Evolutionary conservation across 2,888 invertebrate species (phyloP).

Genomic region (Desoria tigrina): DNA sequence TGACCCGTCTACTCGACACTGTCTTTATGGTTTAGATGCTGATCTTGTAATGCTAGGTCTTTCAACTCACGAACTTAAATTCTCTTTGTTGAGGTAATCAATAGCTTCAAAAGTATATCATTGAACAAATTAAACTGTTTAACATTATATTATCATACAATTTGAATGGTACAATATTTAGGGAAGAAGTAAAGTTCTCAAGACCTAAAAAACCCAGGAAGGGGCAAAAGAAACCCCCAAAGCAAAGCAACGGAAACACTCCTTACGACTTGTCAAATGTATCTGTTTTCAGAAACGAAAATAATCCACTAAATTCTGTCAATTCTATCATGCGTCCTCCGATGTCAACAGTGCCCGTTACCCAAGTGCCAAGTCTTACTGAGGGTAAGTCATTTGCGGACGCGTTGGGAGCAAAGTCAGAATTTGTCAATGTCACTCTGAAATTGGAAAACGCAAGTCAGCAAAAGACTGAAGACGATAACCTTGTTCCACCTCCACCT

Average conservation of each 20-base stretch:
- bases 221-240: conserved; percentile 26
- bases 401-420: conserved; percentile 12
- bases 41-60: conserved; percentile 96
- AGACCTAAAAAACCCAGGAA: conserved; percentile 39
- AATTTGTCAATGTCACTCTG: not conserved
- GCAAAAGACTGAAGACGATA: not conserved
- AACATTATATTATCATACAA: too few species aligned
- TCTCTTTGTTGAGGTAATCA: conserved; percentile 88
- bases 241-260: conserved; percentile 6
- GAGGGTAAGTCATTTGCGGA: conserved; percentile 28
- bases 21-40: conserved; percentile 94
- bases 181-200: conserved; percentile 51
- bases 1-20: conserved; percentile 89
- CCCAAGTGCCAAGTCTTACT: not conserved
- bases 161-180: too few species aligned
- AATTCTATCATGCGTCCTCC: not conserved
- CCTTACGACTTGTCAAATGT: conserved; percentile 38
- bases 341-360: not conserved
- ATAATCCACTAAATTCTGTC: not conserved
- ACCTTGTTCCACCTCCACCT: conserved; percentile 21
- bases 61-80: conserved; percentile 93
- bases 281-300: conserved; percentile 28
- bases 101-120: not conserved
- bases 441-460: not conserved
- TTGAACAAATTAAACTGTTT: not conserved